Evolutionary conservation across 2,888 invertebrate species (phyloP).

Genomic region (Cantharis nigra): DNA sequence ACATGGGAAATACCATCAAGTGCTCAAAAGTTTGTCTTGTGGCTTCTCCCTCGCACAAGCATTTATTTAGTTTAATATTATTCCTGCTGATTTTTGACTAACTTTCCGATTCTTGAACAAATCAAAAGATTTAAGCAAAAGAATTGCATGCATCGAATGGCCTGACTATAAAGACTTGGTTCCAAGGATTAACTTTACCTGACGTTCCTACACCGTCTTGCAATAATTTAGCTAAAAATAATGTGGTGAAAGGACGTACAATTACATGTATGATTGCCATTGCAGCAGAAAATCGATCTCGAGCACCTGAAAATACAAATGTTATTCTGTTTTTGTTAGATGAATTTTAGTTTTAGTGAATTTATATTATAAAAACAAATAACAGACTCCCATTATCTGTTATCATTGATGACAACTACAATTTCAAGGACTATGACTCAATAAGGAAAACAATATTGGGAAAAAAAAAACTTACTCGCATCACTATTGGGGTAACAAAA

Average conservation of each 20-base stretch:
- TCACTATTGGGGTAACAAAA: conserved; percentile 18
- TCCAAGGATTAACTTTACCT: background rate
- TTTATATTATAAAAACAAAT: background rate
- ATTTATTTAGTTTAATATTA: too few species aligned
- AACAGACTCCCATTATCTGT: background rate
- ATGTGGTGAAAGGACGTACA: conserved; percentile 15
- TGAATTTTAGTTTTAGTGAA: background rate
- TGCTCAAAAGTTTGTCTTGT: too few species aligned
- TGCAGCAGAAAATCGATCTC: conserved; percentile 27
- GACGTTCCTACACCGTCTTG: conserved; percentile 17
- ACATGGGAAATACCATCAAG: too few species aligned
- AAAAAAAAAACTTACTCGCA: conserved; percentile 4
- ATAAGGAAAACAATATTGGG: background rate
- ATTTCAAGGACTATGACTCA: background rate
- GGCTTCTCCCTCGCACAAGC: too few species aligned
- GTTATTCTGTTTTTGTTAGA: too few species aligned
- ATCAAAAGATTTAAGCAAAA: too few species aligned
- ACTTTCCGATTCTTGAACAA: too few species aligned
- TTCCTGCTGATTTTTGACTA: too few species aligned
- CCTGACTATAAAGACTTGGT: too few species aligned
- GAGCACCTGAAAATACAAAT: conserved; percentile 5
- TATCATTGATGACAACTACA: background rate
- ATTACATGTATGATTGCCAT: conserved; percentile 25
- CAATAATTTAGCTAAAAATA: conserved; percentile 22
- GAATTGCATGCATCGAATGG: too few species aligned